Evolutionary conservation across 2,888 invertebrate species (phyloP).

Genomic region (Epistrophella euchroma): DNA sequence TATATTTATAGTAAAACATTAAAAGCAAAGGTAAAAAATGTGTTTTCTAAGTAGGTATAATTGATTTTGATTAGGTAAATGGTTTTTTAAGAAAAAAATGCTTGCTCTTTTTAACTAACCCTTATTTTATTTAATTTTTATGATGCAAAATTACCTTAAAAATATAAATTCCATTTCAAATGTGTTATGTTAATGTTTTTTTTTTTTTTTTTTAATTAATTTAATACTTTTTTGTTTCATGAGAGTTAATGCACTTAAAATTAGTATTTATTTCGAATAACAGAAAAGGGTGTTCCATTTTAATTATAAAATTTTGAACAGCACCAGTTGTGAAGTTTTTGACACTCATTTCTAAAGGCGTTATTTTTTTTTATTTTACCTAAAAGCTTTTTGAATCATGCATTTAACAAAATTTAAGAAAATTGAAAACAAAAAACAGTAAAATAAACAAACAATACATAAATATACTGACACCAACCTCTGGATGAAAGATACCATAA

Average conservation of each 20-base stretch:
- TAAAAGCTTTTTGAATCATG: neutral
- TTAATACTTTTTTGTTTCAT: constrained; percentile 16
- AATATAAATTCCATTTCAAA: constrained; percentile 49
- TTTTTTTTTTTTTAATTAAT: constrained; percentile 26
- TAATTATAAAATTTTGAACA: neutral
- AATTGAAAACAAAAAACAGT: neutral
- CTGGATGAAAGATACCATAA: no score
- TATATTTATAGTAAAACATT: constrained; percentile 62
- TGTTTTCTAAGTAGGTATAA: constrained; percentile 48
- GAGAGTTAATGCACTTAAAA: constrained; percentile 21
- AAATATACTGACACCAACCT: no score
- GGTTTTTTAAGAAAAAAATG: constrained; percentile 30
- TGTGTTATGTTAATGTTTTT: constrained; percentile 30
- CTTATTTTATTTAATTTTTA: constrained; percentile 22
- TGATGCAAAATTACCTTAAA: constrained; percentile 63
- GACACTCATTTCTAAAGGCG: neutral
- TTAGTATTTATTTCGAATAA: neutral
- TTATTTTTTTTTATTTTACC: neutral
- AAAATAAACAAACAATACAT: no score
- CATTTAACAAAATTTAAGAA: neutral
- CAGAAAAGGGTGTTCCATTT: constrained; percentile 10
- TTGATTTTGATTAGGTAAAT: constrained; percentile 32
- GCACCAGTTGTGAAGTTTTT: no score
- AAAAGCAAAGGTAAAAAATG: constrained; percentile 68
- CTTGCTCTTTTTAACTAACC: constrained; percentile 58